These are phyloP conservation scores for Nipponacmea schrenckii DNA, from an alignment of 2,888 invertebrate species.

Conservation along the genomic window DNA sequence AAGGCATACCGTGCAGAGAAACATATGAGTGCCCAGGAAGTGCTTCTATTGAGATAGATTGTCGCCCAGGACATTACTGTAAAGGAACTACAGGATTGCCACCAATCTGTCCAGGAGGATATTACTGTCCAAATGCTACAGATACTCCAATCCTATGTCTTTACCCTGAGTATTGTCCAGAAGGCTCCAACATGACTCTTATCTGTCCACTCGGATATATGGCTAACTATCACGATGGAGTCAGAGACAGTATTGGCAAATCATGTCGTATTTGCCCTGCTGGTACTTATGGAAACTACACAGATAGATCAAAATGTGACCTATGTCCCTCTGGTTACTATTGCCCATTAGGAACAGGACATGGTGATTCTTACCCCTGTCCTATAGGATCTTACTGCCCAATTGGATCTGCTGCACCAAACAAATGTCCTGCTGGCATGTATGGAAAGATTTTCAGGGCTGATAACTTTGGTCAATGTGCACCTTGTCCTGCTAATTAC, in stretches of 20 bases:
- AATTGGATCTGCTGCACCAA: constrained; percentile 39
- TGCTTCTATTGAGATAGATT: constrained; percentile 51
- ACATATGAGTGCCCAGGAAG: constrained; percentile 60
- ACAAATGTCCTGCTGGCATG: constrained; percentile 54
- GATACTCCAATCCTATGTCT: constrained; percentile 52
- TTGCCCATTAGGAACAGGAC: constrained; percentile 59
- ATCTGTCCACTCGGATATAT: constrained; percentile 58
- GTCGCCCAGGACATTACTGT: constrained; percentile 59
- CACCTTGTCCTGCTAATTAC: constrained; percentile 45
- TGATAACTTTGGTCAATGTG: constrained; percentile 45
- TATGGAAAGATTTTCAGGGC: constrained; percentile 47
- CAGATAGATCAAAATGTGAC: constrained; percentile 50
- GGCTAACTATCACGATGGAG: constrained; percentile 50
- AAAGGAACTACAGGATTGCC: constrained; percentile 52
- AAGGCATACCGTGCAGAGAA: constrained; percentile 58
- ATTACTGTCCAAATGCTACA: constrained; percentile 60
- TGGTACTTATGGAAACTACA: constrained; percentile 61
- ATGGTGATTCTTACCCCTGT: constrained; percentile 52
- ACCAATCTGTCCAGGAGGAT: constrained; percentile 60
- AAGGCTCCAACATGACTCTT: constrained; percentile 55
- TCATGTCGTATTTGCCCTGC: constrained; percentile 60
- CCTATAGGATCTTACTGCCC: constrained; percentile 58
- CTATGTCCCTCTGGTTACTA: constrained; percentile 64
- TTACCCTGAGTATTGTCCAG: constrained; percentile 61
- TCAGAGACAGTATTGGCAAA: constrained; percentile 40